A percentile compares a stretch with the other conserved stretches of the same genome.
Conservation (phyloP, 2,113 vertebrate species). For the Thunnus thynnus region DNA sequence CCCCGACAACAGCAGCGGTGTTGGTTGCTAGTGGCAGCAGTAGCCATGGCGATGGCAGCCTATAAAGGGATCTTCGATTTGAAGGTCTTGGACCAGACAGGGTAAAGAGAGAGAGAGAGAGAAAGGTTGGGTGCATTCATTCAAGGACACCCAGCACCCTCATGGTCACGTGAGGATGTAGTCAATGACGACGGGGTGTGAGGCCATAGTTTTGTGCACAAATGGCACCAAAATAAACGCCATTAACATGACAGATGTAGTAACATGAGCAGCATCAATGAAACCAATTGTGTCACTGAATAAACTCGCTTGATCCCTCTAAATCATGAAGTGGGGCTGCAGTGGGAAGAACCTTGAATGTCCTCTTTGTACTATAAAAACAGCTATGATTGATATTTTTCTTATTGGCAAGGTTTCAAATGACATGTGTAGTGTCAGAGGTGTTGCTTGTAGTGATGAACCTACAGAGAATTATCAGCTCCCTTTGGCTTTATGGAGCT, state of each 20-base stretch:
- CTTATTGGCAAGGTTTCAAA: too few species aligned
- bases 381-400: too few species aligned
- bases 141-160: constrained; percentile 43
- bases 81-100: constrained; percentile 62
- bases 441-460: too few species aligned
- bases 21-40: constrained; percentile 66
- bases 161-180: constrained; percentile 45
- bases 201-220: constrained; percentile 35
- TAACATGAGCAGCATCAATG: constrained; percentile 36
- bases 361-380: not conserved
- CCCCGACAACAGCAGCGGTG: constrained; percentile 52
- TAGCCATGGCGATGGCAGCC: constrained; percentile 61
- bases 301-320: not conserved
- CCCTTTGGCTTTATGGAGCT: too few species aligned
- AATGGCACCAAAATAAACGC: constrained; percentile 39
- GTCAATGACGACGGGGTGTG: constrained; percentile 8
- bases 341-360: not conserved
- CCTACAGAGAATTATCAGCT: too few species aligned
- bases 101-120: not conserved
- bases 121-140: constrained; percentile 4
- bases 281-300: constrained; percentile 24
- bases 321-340: constrained; percentile 25
- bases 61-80: constrained; percentile 71
- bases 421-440: too few species aligned
- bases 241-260: constrained; percentile 46